These are phyloP conservation scores for Carassius auratus DNA, from an alignment of 2,113 vertebrate species.

Conservation along the genomic window DNA sequence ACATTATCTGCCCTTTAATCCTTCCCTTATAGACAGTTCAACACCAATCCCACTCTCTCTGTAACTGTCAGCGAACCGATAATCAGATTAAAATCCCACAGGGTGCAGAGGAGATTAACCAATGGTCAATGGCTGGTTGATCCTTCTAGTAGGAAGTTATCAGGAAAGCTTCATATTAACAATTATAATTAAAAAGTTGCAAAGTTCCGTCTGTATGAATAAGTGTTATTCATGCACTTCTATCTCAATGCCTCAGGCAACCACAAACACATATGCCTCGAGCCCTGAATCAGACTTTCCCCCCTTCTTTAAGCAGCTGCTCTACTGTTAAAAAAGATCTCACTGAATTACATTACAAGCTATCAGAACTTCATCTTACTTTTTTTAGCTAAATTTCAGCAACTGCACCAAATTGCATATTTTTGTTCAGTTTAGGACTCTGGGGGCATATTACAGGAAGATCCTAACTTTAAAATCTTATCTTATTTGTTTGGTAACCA, in stretches of 20 bases:
- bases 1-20: not conserved
- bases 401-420: too few relatives aligned
- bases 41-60: not conserved
- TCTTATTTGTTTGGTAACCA: too few relatives aligned
- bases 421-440: too few relatives aligned
- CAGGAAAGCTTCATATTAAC: not conserved
- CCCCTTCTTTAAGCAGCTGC: not conserved
- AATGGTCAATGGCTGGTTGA: not conserved
- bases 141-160: slow-evolving; percentile 15
- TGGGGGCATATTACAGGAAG: too few relatives aligned
- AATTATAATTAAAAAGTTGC: not conserved
- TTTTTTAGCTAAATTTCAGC: not conserved
- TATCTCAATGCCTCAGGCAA: not conserved
- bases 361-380: not conserved
- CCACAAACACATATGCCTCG: not conserved
- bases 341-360: not conserved
- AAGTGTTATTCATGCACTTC: not conserved
- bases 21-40: not conserved
- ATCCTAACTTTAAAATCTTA: too few relatives aligned
- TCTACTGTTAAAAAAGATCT: not conserved
- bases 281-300: slow-evolving; percentile 10
- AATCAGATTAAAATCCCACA: slow-evolving; percentile 42
- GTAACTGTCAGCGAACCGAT: not conserved
- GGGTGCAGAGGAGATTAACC: slow-evolving; percentile 28
- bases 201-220: not conserved